Evolutionary conservation across 1,140 invertebrate species (phyloP), one percentile per base, ranked within the genome.

Genomic region (Tetramorium alpestre): DNA sequence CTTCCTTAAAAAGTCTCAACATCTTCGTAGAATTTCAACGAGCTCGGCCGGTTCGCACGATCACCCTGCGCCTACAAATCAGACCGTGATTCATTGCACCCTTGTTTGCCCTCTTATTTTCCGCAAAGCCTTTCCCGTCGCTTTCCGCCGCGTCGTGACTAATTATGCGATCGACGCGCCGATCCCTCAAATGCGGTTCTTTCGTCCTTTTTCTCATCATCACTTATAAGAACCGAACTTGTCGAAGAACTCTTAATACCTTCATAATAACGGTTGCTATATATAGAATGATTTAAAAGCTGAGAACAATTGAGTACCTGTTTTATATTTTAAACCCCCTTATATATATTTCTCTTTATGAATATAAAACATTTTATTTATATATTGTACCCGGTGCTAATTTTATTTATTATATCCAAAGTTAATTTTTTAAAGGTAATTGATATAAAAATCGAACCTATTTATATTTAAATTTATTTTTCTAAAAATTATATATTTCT

Each of bases 131-230:
- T 16, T 41, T 1, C 41, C 33, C 65, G 49, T 60, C 44, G 28
- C 65, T 73, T 56, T 25, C 41, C 72, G 25, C 51, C 49, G 41
- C 76, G 67, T 58, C 88, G 76, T 78, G 82, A 86, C 84, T 89
- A 89, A 89, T 89, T 89, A 89, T 54, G 38, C 87, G 87, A 88
- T 88, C 88, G 75, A 88, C 87, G 82, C 78, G 85, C 65, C 84
- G 84, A 81, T 89, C 60, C 28, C 56, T 80, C 51, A 86, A 88
- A 89, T 77, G 67, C 65, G 51, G 16, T 56, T 25, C 75, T n/a
- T 22, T 84, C 56, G 41, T 73, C 28, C 10, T 84, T 84, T 75
- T 82, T 84, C 67, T 60, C 47, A 60, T 64, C 54, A 41, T 73
- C 80, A 84, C 69, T 82, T 73, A 33, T 33, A 49, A 75, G 41